Evolutionary conservation across 2,797 vertebrate species (phyloP), one percentile per base, ranked within the genome.

Genomic region (Distichodus sexfasciatus): DNA sequence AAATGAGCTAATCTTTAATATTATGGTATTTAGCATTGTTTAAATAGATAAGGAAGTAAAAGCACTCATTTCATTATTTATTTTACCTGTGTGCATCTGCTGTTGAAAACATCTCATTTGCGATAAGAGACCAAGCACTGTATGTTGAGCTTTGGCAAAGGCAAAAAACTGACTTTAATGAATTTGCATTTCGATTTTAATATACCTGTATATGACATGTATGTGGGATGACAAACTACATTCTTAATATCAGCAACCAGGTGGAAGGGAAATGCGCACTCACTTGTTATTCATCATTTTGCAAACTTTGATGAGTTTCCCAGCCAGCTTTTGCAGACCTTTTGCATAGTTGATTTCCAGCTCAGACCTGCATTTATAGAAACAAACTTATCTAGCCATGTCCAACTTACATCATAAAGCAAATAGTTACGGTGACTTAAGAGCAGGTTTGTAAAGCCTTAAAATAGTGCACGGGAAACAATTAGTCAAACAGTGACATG

Each of bases 281-380:
- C 88, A 95, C 94, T 92, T 95, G 85, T 84, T 88, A 47, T 86
- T 80, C 80, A 90, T 93, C 71, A 71, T 90, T 78, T 93, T 88
- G 46, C 94, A 88, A 21, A 86, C 82, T 78, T 90, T 93, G 79
- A 87, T 89, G 64, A 95, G 86, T 80, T 91, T 96, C 12, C 81
- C 86, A 3, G 89, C 90, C 21, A 94, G 82, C 83, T 95, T 95
- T 76, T 93, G 91, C 10, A 95, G 87, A 74, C 93, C 91, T 87
- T 94, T 96, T 47, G 92, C 84, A 46, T 92, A 95, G 36, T 69
- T 91, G 6, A 91, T 85, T 78, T 96, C 95, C 76, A 96, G 77
- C 79, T 93, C 90, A 61, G 90, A 89, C 84, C 92, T 95, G 35
- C 68, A 81, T 67, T 53, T 47, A 84, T 35, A 72, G 46, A 47